phyloP scores from a whole-genome alignment of 2,888 invertebrate species.

The Diploptera punctata region DNA sequence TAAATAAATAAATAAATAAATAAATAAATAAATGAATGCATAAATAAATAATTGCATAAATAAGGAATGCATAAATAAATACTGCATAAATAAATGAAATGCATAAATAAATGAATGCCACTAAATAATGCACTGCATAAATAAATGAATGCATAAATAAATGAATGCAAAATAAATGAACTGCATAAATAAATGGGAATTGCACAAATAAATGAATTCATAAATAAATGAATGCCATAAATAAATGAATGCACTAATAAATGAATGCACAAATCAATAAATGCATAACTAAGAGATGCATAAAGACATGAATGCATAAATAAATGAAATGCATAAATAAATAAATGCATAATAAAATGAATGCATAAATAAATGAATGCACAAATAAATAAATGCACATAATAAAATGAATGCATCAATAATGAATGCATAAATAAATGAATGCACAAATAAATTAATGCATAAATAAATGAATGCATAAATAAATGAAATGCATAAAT shows the following conservation, averaged over 20 bases:
- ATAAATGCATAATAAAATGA: background rate
- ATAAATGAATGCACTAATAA: background rate
- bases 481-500: no score
- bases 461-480: background rate
- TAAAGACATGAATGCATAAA: background rate
- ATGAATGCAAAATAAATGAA: background rate
- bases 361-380: background rate
- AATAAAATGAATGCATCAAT: background rate
- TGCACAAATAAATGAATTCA: background rate
- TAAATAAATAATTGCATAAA: background rate
- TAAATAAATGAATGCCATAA: background rate
- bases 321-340: background rate
- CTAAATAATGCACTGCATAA: background rate
- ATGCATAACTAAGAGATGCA: background rate
- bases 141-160: background rate
- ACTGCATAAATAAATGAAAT: background rate
- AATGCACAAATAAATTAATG: background rate
- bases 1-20: background rate
- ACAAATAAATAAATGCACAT: background rate
- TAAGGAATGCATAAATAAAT: background rate
- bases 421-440: background rate
- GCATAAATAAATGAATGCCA: background rate
- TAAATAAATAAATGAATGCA: background rate
- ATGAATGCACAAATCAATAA: background rate
- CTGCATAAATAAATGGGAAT: background rate